These are phyloP conservation scores for Lepus europaeus DNA, from an alignment of 2,113 vertebrate genomes.

Conservation along the genomic window DNA sequence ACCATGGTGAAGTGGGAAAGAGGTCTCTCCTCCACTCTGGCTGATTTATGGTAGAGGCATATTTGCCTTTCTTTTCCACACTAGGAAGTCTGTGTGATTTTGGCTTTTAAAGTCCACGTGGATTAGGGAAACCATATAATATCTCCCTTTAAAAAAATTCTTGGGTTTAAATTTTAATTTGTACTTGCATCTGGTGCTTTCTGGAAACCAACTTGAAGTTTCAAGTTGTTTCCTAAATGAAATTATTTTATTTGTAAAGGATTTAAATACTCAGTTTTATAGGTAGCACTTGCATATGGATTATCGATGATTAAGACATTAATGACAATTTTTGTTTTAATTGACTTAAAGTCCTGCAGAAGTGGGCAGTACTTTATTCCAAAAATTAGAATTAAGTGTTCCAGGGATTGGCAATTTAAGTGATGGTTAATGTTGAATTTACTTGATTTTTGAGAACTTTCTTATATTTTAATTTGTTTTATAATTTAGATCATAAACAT, in stretches of 20 bases:
- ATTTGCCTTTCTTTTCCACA: slow-evolving; percentile 4
- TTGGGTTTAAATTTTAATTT: slow-evolving; percentile 48
- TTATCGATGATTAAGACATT: slow-evolving; percentile 10
- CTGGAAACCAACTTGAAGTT: slow-evolving; percentile 28
- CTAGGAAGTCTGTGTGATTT: neutral
- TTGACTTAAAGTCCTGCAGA: too few relatives aligned
- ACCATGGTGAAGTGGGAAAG: neutral
- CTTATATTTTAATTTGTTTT: slow-evolving; percentile 64
- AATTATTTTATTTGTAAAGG: slow-evolving; percentile 31
- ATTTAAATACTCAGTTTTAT: slow-evolving; percentile 41
- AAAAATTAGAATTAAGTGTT: too few relatives aligned
- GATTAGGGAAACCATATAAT: neutral
- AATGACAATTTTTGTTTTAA: neutral
- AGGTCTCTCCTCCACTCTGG: neutral
- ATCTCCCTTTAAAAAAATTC: neutral
- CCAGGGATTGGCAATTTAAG: neutral
- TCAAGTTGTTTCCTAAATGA: neutral
- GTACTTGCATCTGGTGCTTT: neutral
- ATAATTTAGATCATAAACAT: slow-evolving; percentile 73
- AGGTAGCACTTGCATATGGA: neutral
- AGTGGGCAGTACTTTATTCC: too few relatives aligned
- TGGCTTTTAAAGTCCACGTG: neutral
- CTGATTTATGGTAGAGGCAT: neutral
- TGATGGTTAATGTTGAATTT: slow-evolving; percentile 48
- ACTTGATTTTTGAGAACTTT: slow-evolving; percentile 59